Evolutionary conservation across 2,888 invertebrate genomes (phyloP).

Genomic region (Tetanocera ferruginea): DNA sequence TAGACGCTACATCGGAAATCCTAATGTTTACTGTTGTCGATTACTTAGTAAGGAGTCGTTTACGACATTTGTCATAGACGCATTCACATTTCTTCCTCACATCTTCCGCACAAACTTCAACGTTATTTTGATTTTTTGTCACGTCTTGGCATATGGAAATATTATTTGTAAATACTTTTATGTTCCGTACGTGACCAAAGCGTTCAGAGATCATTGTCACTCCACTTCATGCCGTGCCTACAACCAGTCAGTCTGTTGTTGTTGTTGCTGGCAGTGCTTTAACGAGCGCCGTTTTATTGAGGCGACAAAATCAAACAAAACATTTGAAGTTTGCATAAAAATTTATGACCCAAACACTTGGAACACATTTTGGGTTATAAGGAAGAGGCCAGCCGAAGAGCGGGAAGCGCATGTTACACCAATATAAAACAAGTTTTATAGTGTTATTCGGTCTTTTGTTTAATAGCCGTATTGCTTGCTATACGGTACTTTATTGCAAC

Average conservation of each 20-base stretch:
- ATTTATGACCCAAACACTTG: slow-evolving; percentile 26
- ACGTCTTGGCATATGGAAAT: slow-evolving; percentile 67
- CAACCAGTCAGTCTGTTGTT: not conserved
- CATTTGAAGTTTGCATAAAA: slow-evolving; percentile 25
- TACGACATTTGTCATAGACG: slow-evolving; percentile 21
- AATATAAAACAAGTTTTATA: not conserved
- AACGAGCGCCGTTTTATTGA: slow-evolving; percentile 29
- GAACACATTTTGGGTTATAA: not conserved
- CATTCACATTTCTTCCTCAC: slow-evolving; percentile 8
- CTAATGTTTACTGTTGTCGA: slow-evolving; percentile 19
- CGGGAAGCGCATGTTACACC: not conserved
- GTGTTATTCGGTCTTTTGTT: slow-evolving; percentile 7
- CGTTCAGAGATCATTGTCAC: slow-evolving; percentile 26
- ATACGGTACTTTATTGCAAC: not conserved
- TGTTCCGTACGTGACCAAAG: slow-evolving; percentile 63
- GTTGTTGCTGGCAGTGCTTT: not conserved
- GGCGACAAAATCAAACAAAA: slow-evolving; percentile 28
- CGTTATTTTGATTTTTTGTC: slow-evolving; percentile 59
- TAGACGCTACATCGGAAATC: slow-evolving; percentile 16
- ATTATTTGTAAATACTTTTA: slow-evolving; percentile 68
- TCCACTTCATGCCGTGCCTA: not conserved
- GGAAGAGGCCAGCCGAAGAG: not conserved
- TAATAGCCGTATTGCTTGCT: not conserved
- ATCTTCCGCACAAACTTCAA: not conserved
- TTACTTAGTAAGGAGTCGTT: slow-evolving; percentile 6